Conservation (phyloP, 2,113 vertebrate species). For the Rhombomys opimus region DNA sequence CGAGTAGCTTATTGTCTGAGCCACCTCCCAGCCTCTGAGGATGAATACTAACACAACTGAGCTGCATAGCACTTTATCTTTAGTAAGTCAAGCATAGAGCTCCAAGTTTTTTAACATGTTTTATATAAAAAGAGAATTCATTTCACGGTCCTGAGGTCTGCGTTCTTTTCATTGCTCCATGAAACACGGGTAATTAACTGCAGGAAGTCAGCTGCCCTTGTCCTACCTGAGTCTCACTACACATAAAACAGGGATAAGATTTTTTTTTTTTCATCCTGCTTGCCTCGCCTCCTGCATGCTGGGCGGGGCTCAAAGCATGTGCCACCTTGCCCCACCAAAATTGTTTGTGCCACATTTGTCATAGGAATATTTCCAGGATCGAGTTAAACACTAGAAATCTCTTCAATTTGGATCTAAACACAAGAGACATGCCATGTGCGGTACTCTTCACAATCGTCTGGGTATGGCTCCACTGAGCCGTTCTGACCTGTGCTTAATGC, state of each 20-base stretch:
- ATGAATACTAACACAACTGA: slow-evolving; percentile 18
- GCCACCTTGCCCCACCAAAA: neutral
- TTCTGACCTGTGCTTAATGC: slow-evolving; percentile 78
- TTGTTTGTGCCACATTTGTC: neutral
- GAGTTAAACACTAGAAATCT: slow-evolving; percentile 65
- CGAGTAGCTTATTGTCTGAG: neutral
- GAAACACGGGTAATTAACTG: neutral
- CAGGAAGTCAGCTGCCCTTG: neutral
- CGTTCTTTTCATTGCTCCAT: neutral
- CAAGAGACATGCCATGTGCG: slow-evolving; percentile 53
- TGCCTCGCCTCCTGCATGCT: neutral
- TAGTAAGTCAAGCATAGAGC: slow-evolving; percentile 40
- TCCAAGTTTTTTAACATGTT: neutral
- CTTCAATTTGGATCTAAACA: slow-evolving; percentile 65
- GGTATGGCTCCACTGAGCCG: neutral
- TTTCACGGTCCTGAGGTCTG: neutral
- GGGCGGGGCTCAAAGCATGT: no score
- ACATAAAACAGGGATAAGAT: neutral
- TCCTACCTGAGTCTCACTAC: slow-evolving; percentile 33
- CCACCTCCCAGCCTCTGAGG: neutral
- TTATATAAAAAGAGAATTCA: slow-evolving; percentile 30
- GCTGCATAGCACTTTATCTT: slow-evolving; percentile 25
- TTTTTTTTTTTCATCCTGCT: neutral
- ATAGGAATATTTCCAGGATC: slow-evolving; percentile 23
- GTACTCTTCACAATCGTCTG: neutral